These are phyloP conservation scores for Epizoanthus scotinus DNA, from an alignment of 92 coral and sea anemone genomes.

Conservation along the genomic window DNA sequence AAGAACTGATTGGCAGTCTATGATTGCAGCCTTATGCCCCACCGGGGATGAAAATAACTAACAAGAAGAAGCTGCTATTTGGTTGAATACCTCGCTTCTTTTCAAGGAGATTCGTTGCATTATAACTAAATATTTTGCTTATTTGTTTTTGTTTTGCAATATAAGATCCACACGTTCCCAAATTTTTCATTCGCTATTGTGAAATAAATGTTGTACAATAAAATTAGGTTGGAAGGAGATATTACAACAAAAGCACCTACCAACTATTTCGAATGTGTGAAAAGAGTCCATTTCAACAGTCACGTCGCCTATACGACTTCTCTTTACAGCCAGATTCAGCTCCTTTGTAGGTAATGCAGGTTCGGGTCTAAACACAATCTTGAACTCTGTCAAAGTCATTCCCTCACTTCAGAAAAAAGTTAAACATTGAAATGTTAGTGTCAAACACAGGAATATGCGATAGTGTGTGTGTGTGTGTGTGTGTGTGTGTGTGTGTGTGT, in stretches of 20 bases:
- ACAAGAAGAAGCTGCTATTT: too few relatives aligned
- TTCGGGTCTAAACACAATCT: conserved; percentile 64
- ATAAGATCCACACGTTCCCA: too few relatives aligned
- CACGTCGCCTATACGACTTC: conserved; percentile 58
- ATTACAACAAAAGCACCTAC: conserved; percentile 38
- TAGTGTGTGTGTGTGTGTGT: too few relatives aligned
- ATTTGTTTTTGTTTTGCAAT: too few relatives aligned
- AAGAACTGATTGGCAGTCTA: too few relatives aligned
- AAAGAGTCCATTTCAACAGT: conserved; percentile 71
- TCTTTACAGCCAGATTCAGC: conserved; percentile 72
- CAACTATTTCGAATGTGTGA: conserved; percentile 67
- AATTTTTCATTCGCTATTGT: neutral
- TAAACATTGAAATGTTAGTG: neutral
- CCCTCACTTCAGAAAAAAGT: conserved; percentile 57
- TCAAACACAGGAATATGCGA: neutral
- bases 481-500: too few relatives aligned
- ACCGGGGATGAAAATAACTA: too few relatives aligned
- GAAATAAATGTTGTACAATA: too few relatives aligned
- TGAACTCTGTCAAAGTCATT: conserved; percentile 63
- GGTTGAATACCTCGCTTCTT: too few relatives aligned
- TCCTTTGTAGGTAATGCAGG: conserved; percentile 66
- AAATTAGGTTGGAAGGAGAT: neutral
- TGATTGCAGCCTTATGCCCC: too few relatives aligned
- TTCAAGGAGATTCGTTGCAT: too few relatives aligned
- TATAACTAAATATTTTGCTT: too few relatives aligned